Percentiles rank a stretch among this genome's conserved stretches.
Evolutionary conservation across 1,140 invertebrate genomes (phyloP).

Genomic region (Orchesella cincta): DNA sequence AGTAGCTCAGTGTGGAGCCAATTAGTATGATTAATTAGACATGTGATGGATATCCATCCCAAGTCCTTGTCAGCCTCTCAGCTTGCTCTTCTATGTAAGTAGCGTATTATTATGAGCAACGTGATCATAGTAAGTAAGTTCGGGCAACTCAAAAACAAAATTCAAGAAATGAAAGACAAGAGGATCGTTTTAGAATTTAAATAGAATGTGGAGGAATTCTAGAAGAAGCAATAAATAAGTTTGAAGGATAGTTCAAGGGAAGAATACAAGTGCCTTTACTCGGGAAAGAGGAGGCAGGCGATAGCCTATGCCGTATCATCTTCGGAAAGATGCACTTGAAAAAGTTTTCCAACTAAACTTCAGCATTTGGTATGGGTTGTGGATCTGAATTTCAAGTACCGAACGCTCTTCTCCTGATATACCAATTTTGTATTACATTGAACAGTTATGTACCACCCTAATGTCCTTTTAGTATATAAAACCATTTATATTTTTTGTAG

Average conservation of each 20-base stretch:
- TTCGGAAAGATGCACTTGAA: constrained; percentile 9
- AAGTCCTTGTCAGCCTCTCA: constrained; percentile 9
- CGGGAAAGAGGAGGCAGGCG: background rate
- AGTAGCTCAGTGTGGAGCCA: constrained; percentile 24
- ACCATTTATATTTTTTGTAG: background rate
- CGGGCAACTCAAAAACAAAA: background rate
- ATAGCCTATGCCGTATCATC: background rate
- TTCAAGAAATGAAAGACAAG: background rate
- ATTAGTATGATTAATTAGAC: constrained; percentile 35
- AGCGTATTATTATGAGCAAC: too few species aligned
- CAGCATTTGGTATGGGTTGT: background rate
- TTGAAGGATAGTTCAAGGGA: constrained; percentile 20
- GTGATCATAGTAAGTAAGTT: background rate
- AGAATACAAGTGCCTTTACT: background rate
- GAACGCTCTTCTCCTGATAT: background rate
- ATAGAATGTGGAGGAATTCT: background rate
- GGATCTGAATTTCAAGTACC: constrained; percentile 14
- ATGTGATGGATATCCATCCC: constrained; percentile 27
- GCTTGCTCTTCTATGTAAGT: background rate
- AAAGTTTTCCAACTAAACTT: background rate
- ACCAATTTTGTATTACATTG: background rate
- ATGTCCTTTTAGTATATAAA: background rate
- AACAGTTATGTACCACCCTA: background rate
- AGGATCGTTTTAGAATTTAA: background rate
- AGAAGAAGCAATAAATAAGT: constrained; percentile 11